phyloP scores from a whole-genome alignment of 2,888 invertebrate species.

The Athalia circularis region DNA sequence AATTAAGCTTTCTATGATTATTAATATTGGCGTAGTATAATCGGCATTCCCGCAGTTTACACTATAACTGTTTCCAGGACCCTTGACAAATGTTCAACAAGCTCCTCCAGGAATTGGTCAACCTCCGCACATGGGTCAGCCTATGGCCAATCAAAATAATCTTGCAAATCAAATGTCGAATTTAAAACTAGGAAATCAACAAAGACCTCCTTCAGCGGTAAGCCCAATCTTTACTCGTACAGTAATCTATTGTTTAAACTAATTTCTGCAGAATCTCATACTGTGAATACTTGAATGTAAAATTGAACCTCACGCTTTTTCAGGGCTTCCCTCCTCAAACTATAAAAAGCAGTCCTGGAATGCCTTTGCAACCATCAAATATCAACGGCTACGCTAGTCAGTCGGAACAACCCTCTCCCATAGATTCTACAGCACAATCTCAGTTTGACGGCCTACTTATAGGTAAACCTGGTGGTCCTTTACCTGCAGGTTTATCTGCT shows the following conservation, averaged over 20 bases:
- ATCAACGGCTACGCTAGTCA: slow-evolving; percentile 63
- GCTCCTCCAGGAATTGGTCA: slow-evolving; percentile 57
- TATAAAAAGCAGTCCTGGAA: slow-evolving; percentile 56
- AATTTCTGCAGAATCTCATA: neutral
- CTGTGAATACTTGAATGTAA: neutral
- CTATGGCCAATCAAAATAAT: slow-evolving; percentile 59
- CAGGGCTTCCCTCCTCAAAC: slow-evolving; percentile 59
- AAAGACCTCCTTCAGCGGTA: slow-evolving; percentile 60
- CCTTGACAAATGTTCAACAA: slow-evolving; percentile 55
- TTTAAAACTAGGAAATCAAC: slow-evolving; percentile 61
- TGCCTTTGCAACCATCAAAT: slow-evolving; percentile 54
- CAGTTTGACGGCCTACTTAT: slow-evolving; percentile 46
- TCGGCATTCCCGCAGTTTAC: neutral
- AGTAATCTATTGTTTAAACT: neutral
- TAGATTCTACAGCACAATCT: slow-evolving; percentile 45
- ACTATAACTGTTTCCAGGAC: slow-evolving; percentile 38
- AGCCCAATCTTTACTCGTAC: slow-evolving; percentile 21
- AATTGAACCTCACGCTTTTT: slow-evolving; percentile 9
- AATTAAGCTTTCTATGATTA: slow-evolving; percentile 45
- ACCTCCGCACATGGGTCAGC: slow-evolving; percentile 57
- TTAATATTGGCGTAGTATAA: neutral
- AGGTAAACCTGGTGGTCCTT: slow-evolving; percentile 36
- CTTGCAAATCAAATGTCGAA: slow-evolving; percentile 66
- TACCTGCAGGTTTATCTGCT: slow-evolving; percentile 35
- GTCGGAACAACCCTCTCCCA: slow-evolving; percentile 56